Evolutionary conservation across 1,140 invertebrate genomes (phyloP).

Genomic region (Drusus annulatus): DNA sequence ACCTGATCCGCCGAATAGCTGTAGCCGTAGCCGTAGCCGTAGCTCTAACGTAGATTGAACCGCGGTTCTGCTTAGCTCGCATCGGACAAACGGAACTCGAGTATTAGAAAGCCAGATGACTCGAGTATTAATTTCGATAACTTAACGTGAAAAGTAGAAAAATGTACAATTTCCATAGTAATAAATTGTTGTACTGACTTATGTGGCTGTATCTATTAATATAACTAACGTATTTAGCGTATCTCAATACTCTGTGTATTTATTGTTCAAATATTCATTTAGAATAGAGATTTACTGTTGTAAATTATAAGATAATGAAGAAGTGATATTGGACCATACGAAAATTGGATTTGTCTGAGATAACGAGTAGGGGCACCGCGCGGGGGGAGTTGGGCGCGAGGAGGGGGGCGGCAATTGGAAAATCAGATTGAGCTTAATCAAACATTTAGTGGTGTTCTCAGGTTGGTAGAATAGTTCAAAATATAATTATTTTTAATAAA

Average conservation of each 20-base stretch:
- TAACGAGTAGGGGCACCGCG: not conserved
- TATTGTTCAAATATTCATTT: slow-evolving; percentile 47
- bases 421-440: slow-evolving; percentile 47
- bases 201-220: slow-evolving; percentile 58
- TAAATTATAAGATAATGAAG: slow-evolving; percentile 36
- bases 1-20: too few relatives aligned
- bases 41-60: too few relatives aligned
- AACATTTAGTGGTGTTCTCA: not conserved
- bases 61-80: too few relatives aligned
- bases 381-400: not conserved
- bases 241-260: slow-evolving; percentile 37
- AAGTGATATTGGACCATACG: slow-evolving; percentile 45
- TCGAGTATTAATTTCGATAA: too few relatives aligned
- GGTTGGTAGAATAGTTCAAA: slow-evolving; percentile 31
- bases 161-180: slow-evolving; percentile 58
- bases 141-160: slow-evolving; percentile 37
- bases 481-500: slow-evolving; percentile 52
- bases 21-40: too few relatives aligned
- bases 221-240: slow-evolving; percentile 14
- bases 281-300: slow-evolving; percentile 47
- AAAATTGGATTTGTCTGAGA: slow-evolving; percentile 33
- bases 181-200: slow-evolving; percentile 59
- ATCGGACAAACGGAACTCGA: not conserved
- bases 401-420: not conserved
- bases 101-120: not conserved